phyloP scores from a whole-genome alignment of 37 sponge, comb jelly and placozoan species.

The Cladorhizidae sp. region DNA sequence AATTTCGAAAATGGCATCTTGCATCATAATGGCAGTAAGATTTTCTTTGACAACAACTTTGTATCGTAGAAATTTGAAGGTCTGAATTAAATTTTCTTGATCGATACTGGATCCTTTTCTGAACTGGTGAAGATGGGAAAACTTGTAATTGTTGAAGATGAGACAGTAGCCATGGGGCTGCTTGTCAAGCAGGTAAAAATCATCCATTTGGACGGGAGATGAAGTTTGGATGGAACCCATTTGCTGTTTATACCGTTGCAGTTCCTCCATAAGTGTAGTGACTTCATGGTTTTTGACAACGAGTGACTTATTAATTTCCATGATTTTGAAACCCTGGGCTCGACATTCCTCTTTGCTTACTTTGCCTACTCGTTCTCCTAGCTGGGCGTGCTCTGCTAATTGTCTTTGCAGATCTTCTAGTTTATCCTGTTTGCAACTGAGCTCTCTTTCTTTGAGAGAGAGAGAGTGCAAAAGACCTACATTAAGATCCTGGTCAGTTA shows the following conservation, averaged over 20 bases:
- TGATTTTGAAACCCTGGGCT: not conserved
- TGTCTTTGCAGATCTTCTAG: conserved; percentile 10
- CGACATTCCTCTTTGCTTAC: conserved; percentile 1
- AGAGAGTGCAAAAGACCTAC: not conserved
- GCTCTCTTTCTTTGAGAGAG: conserved; percentile 8
- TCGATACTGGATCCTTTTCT: conserved; percentile 74
- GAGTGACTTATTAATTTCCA: conserved; percentile 6
- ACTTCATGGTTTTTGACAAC: conserved; percentile 31
- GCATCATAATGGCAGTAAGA: conserved; percentile 29
- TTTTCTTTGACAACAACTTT: conserved; percentile 49
- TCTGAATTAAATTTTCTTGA: conserved; percentile 32
- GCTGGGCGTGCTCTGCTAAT: not conserved
- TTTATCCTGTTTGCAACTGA: conserved; percentile 13
- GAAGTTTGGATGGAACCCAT: conserved; percentile 6
- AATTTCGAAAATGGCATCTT: conserved; percentile 14
- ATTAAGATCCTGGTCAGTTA: not conserved
- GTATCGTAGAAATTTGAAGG: conserved; percentile 66
- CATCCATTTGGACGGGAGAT: conserved; percentile 5
- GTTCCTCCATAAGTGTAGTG: conserved; percentile 2
- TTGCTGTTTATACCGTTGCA: conserved; percentile 14
- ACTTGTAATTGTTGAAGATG: conserved; percentile 77
- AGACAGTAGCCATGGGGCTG: conserved; percentile 74
- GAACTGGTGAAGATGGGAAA: conserved; percentile 39
- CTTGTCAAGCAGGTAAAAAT: conserved; percentile 60
- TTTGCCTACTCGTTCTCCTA: not conserved